These are phyloP conservation scores for Lasiurus cinereus DNA, from an alignment of 2,113 vertebrate genomes.

Conservation along the genomic window DNA sequence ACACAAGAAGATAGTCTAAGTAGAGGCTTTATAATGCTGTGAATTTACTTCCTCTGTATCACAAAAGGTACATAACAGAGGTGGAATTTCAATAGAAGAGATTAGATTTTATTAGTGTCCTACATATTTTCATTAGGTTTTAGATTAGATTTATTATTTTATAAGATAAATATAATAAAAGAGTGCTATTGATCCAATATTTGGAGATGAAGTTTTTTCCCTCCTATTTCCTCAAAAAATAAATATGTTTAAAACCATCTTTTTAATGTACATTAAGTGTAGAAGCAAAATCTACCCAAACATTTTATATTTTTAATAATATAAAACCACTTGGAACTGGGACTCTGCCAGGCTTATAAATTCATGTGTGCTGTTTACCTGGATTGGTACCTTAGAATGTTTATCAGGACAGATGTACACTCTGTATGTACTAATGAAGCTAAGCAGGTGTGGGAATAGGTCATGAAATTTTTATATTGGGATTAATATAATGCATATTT, in stretches of 20 bases:
- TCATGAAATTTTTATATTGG: not conserved
- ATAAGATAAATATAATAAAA: conserved; percentile 25
- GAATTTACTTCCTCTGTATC: conserved; percentile 42
- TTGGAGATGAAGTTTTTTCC: not conserved
- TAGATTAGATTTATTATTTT: conserved; percentile 64
- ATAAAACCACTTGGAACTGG: conserved; percentile 68
- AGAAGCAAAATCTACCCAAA: conserved; percentile 63
- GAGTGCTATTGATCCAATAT: conserved; percentile 27
- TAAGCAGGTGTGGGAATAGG: conserved; percentile 21
- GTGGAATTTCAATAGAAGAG: conserved; percentile 29
- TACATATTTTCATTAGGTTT: conserved; percentile 55
- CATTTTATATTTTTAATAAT: conserved; percentile 73
- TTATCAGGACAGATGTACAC: conserved; percentile 13
- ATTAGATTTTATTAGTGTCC: conserved; percentile 1
- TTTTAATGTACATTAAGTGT: conserved; percentile 65
- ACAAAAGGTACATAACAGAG: conserved; percentile 40
- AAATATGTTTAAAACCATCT: conserved; percentile 34
- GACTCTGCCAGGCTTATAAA: conserved; percentile 66
- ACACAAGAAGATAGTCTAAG: conserved; percentile 35
- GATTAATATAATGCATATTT: conserved; percentile 43
- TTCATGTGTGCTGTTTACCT: conserved; percentile 44
- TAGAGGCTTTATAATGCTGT: conserved; percentile 20
- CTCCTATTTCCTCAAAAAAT: not conserved
- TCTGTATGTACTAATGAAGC: not conserved
- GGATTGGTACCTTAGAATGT: not conserved